These are phyloP conservation scores for Acleris laterana DNA, from an alignment of 2,888 invertebrate species.

Conservation along the genomic window DNA sequence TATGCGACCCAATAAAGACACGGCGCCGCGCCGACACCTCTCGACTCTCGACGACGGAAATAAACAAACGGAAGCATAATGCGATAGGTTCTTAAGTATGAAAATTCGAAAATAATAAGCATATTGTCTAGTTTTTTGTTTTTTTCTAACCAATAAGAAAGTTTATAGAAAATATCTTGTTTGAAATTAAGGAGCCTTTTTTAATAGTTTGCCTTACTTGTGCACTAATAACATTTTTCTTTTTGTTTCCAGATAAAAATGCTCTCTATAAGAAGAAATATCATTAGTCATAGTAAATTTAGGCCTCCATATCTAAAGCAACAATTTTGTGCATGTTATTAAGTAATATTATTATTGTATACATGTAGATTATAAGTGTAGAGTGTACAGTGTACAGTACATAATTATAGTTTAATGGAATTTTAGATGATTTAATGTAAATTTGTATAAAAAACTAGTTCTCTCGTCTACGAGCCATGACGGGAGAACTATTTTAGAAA, in stretches of 20 bases:
- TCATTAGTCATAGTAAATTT: not conserved
- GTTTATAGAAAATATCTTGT: not conserved
- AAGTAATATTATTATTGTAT: too few species aligned
- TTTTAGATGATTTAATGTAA: not conserved
- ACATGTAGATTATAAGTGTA: too few species aligned
- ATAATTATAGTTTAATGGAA: not conserved
- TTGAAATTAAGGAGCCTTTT: not conserved
- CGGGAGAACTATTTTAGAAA: conserved; percentile 62
- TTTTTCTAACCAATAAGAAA: too few species aligned
- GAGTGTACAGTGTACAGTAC: too few species aligned
- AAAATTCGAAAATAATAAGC: too few species aligned
- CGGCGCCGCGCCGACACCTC: too few species aligned
- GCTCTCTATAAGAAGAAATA: conserved; percentile 22
- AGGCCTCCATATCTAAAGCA: not conserved
- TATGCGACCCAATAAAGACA: too few species aligned
- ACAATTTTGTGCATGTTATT: conserved; percentile 6
- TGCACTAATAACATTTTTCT: not conserved
- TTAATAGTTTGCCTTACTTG: not conserved
- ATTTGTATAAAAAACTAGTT: conserved; percentile 49
- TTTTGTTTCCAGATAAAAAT: conserved; percentile 17
- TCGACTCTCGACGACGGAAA: too few species aligned
- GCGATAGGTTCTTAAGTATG: too few species aligned
- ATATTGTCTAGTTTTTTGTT: too few species aligned
- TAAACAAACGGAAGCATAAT: too few species aligned
- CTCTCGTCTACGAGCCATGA: conserved; percentile 76